A percentile compares a stretch with the other conserved stretches of the same genome.
phyloP scores from a whole-genome alignment of 2,113 vertebrate genomes.

The Myrmophylax atrothorax region DNA sequence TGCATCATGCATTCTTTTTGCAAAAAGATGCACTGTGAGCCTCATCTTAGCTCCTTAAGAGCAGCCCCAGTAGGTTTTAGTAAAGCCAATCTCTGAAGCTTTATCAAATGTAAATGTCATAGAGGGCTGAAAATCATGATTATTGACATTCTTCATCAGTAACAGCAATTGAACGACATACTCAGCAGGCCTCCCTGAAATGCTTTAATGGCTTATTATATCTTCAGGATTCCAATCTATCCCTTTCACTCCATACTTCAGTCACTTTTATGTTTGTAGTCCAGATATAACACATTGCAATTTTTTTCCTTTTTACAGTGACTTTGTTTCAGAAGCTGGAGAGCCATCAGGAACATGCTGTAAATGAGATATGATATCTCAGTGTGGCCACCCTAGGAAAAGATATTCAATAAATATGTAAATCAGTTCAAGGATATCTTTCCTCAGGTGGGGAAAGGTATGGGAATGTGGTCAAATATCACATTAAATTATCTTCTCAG shows the following conservation, averaged over 20 bases:
- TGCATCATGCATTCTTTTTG: background rate
- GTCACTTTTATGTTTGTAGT: constrained; percentile 38
- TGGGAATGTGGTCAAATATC: background rate
- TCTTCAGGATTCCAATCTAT: constrained; percentile 27
- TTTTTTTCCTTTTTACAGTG: constrained; percentile 8
- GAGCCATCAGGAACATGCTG: constrained; percentile 35
- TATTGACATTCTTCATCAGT: constrained; percentile 46
- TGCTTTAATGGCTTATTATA: constrained; percentile 52
- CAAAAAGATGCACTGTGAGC: background rate
- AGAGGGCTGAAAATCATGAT: constrained; percentile 24
- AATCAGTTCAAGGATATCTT: constrained; percentile 31
- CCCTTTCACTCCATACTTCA: constrained; percentile 33
- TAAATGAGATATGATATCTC: background rate
- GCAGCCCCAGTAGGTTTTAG: background rate
- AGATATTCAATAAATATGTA: constrained; percentile 56
- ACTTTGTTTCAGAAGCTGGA: constrained; percentile 36
- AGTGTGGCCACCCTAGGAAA: constrained; percentile 17
- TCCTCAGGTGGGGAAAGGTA: constrained; percentile 49
- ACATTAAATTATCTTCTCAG: constrained; percentile 25
- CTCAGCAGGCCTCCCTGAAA: constrained; percentile 30
- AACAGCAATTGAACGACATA: constrained; percentile 51
- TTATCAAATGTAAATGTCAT: constrained; percentile 16
- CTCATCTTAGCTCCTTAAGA: background rate
- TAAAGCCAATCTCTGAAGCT: background rate
- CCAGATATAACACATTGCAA: background rate